phyloP scores from a whole-genome alignment of 1,140 invertebrate species.

The Lithobius niger region DNA sequence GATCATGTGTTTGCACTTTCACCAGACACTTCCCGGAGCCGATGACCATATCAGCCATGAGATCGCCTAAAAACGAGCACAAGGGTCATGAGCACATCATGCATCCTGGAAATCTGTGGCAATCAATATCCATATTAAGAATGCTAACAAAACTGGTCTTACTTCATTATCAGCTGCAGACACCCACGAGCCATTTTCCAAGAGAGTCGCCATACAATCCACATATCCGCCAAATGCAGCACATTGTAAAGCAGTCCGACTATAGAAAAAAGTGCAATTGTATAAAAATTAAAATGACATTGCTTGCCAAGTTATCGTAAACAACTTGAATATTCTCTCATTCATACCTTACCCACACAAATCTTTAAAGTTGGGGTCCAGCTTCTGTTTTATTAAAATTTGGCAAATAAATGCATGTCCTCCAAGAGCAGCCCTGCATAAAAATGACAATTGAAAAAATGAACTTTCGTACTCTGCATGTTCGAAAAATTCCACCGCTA shows the following conservation, averaged over 20 bases:
- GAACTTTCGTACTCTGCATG: too few species aligned
- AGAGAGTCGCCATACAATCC: conserved; percentile 33
- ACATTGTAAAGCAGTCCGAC: conserved; percentile 33
- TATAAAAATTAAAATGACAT: background rate
- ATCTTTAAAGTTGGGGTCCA: conserved; percentile 30
- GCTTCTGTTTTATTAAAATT: conserved; percentile 31
- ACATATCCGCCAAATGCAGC: conserved; percentile 33
- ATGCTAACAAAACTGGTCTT: too few species aligned
- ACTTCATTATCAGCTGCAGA: conserved; percentile 33
- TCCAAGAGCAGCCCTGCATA: conserved; percentile 32
- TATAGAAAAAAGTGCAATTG: background rate
- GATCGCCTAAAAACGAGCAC: too few species aligned
- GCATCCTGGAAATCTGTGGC: too few species aligned
- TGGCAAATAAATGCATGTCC: conserved; percentile 36
- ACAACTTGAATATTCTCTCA: background rate
- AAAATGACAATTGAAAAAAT: too few species aligned
- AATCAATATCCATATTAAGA: too few species aligned
- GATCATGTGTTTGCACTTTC: too few species aligned
- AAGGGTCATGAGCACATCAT: too few species aligned
- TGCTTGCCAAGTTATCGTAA: background rate
- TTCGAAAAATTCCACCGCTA: too few species aligned
- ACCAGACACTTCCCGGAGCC: too few species aligned
- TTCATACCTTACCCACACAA: conserved; percentile 26
- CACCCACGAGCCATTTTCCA: conserved; percentile 30
- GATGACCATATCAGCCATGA: too few species aligned